Percentiles rank a stretch among this genome's conserved stretches.
Conservation (phyloP, 1,140 invertebrate species). For the Archegozetes longisetosus region DNA sequence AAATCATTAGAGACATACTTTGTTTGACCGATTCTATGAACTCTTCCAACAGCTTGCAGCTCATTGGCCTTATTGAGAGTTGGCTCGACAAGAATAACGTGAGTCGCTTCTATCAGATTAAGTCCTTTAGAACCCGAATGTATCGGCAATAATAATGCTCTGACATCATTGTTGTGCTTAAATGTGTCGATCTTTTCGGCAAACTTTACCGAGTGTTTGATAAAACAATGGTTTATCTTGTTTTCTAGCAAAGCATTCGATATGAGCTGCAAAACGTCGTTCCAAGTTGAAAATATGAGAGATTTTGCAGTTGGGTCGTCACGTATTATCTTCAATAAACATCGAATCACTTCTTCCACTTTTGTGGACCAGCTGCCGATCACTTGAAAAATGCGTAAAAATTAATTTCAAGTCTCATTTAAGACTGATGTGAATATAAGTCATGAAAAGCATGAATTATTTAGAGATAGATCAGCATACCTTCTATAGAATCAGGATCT, state of each 20-base stretch:
- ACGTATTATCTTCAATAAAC: conserved; percentile 39
- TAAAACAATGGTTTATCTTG: conserved; percentile 36
- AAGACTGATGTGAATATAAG: no score
- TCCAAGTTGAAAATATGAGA: conserved; percentile 56
- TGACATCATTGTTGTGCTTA: conserved; percentile 24
- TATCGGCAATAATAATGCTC: conserved; percentile 47
- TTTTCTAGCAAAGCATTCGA: conserved; percentile 42
- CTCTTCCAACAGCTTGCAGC: conserved; percentile 55
- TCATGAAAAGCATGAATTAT: no score
- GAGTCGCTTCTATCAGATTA: conserved; percentile 60
- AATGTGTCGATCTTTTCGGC: conserved; percentile 28
- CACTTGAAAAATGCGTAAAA: conserved; percentile 20
- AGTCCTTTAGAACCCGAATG: conserved; percentile 52
- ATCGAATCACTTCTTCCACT: conserved; percentile 45
- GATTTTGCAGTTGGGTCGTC: conserved; percentile 44
- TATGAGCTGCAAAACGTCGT: conserved; percentile 43
- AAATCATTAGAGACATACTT: conserved; percentile 29
- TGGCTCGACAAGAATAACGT: conserved; percentile 58
- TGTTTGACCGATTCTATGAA: conserved; percentile 62
- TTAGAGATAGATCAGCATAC: no score
- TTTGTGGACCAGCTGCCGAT: conserved; percentile 50
- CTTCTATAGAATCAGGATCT: conserved; percentile 22
- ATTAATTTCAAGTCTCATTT: no score
- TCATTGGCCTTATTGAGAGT: conserved; percentile 54
- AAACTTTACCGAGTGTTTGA: conserved; percentile 29